These are phyloP conservation scores for Chaenocephalus aceratus DNA, from an alignment of 2,113 vertebrate species.

Conservation along the genomic window DNA sequence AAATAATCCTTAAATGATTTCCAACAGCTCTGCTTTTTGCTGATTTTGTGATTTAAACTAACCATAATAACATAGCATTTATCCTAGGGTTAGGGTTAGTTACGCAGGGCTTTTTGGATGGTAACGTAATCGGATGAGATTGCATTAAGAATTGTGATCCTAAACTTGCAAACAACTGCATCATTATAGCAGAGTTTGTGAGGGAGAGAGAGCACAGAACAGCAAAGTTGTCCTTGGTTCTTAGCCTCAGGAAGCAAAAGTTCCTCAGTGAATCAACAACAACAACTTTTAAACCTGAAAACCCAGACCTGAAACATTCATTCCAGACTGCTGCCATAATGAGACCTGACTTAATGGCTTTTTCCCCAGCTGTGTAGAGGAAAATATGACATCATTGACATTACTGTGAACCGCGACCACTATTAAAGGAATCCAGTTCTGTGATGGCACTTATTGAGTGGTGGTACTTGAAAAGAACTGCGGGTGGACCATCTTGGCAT, in stretches of 20 bases:
- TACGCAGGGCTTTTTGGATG: slow-evolving; percentile 26
- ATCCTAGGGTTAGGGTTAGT: not conserved
- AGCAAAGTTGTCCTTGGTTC: not conserved
- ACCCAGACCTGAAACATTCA: slow-evolving; percentile 43
- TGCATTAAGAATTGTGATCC: slow-evolving; percentile 43
- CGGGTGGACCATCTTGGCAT: slow-evolving; percentile 1
- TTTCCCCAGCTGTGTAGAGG: slow-evolving; percentile 38
- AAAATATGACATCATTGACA: slow-evolving; percentile 74
- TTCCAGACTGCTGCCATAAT: slow-evolving; percentile 49
- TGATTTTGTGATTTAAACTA: slow-evolving; percentile 49
- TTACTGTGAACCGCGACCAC: slow-evolving; percentile 53
- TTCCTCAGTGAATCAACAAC: slow-evolving; percentile 39
- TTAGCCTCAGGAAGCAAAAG: slow-evolving; percentile 9
- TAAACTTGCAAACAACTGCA: slow-evolving; percentile 18
- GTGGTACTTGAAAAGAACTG: not conserved
- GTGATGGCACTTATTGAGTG: slow-evolving; percentile 19
- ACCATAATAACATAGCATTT: slow-evolving; percentile 22
- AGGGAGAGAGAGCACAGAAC: not conserved
- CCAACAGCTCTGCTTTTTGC: slow-evolving; percentile 10
- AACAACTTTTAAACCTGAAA: slow-evolving; percentile 29
- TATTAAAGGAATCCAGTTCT: slow-evolving; percentile 7
- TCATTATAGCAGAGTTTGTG: slow-evolving; percentile 32
- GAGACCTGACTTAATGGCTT: slow-evolving; percentile 28
- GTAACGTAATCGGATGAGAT: slow-evolving; percentile 47
- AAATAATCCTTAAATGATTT: slow-evolving; percentile 34